These are phyloP conservation scores for Hexactinellida sp. DNA, from an alignment of 37 sponge, comb jelly and placozoan genomes.

Conservation along the genomic window DNA sequence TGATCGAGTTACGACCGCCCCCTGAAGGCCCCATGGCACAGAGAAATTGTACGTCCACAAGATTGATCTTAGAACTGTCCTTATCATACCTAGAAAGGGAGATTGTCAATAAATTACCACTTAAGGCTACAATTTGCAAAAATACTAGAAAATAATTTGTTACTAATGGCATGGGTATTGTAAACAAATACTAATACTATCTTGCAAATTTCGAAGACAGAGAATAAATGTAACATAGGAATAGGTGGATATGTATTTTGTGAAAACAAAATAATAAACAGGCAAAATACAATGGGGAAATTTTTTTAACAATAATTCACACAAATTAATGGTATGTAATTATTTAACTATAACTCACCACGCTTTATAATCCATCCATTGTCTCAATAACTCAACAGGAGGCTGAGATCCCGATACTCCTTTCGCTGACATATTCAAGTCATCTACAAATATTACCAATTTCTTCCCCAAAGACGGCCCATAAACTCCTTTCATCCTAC, in stretches of 20 bases:
- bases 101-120: no score
- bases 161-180: no score
- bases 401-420: conserved; percentile 99
- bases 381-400: conserved; percentile 90
- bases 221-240: no score
- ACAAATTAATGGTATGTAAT: no score
- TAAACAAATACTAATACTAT: no score
- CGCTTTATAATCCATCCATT: conserved; percentile 83
- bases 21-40: conserved; percentile 98
- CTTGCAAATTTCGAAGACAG: no score
- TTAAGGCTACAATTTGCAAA: no score
- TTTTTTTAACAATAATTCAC: no score
- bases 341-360: no score
- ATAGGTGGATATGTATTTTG: no score
- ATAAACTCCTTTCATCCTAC: conserved; percentile 82
- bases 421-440: conserved; percentile 92
- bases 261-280: not conserved
- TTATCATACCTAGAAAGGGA: conserved; percentile 68
- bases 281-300: no score
- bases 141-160: no score
- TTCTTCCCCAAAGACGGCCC: conserved; percentile 94
- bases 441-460: conserved; percentile 88
- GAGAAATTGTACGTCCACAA: conserved; percentile 81
- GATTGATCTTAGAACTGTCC: conserved; percentile 69
- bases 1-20: conserved; percentile 83